Evolutionary conservation across 1,140 invertebrate genomes (phyloP).

Genomic region (Drosophila obscura): DNA sequence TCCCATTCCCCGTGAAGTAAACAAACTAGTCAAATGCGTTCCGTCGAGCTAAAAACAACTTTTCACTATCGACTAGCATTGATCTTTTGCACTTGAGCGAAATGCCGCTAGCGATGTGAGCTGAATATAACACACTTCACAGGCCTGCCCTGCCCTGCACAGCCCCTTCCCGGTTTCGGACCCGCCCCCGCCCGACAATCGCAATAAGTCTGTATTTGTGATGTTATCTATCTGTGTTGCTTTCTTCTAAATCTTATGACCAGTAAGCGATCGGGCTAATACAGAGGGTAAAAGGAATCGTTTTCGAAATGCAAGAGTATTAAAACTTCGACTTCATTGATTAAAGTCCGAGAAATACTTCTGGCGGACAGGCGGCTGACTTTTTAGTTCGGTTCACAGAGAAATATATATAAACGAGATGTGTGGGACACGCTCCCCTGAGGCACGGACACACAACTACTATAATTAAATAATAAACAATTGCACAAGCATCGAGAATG

Average conservation of each 20-base stretch:
- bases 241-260: too few relatives aligned
- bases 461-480: constrained; percentile 71
- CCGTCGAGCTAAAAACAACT: constrained; percentile 55
- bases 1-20: constrained; percentile 35
- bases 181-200: constrained; percentile 10
- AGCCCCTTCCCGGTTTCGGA: not conserved
- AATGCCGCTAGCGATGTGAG: constrained; percentile 24
- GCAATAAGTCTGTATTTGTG: constrained; percentile 11
- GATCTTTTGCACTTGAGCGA: constrained; percentile 58
- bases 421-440: constrained; percentile 13
- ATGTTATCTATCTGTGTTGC: too few relatives aligned
- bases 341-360: too few relatives aligned
- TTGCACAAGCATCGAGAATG: constrained; percentile 48
- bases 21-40: constrained; percentile 52
- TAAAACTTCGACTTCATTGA: too few relatives aligned
- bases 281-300: too few relatives aligned
- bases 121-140: constrained; percentile 34
- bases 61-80: constrained; percentile 59
- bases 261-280: too few relatives aligned
- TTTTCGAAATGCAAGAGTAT: too few relatives aligned
- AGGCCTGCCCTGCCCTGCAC: constrained; percentile 6
- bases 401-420: constrained; percentile 23
- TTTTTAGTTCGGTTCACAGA: not conserved
- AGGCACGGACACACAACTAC: constrained; percentile 23
- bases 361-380: too few relatives aligned